Conservation (phyloP, 2,888 invertebrate species). For the Omphaloscelis lunosa region DNA sequence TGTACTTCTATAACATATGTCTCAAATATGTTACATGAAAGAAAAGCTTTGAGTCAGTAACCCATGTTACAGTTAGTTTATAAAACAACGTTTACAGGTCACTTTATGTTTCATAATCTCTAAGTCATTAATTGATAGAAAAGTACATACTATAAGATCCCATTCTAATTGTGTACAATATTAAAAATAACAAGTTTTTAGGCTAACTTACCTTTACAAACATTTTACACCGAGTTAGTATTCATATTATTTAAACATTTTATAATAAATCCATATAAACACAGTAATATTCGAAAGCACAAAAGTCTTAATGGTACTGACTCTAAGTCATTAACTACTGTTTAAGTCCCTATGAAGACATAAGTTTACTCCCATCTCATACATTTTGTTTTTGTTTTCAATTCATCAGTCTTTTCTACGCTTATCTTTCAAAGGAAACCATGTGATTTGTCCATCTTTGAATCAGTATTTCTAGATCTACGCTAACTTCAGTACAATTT, state of each 20-base stretch:
- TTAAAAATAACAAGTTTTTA: too few relatives aligned
- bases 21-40: not conserved
- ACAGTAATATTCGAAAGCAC: too few relatives aligned
- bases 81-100: not conserved
- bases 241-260: too few relatives aligned
- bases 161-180: too few relatives aligned
- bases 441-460: not conserved
- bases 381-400: not conserved
- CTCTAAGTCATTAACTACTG: not conserved
- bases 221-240: too few relatives aligned
- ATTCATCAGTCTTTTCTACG: not conserved
- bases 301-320: too few relatives aligned
- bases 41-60: not conserved
- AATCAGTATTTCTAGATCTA: not conserved
- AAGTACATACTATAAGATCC: too few relatives aligned
- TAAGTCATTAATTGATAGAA: not conserved
- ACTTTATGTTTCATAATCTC: too few relatives aligned
- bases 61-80: not conserved
- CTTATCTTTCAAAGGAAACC: not conserved
- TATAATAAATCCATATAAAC: too few relatives aligned
- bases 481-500: not conserved
- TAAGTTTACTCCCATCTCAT: not conserved
- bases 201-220: too few relatives aligned
- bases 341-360: not conserved
- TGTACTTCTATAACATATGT: not conserved